Evolutionary conservation across 2,888 invertebrate species (phyloP).

Genomic region (Epirrhoe alternata): DNA sequence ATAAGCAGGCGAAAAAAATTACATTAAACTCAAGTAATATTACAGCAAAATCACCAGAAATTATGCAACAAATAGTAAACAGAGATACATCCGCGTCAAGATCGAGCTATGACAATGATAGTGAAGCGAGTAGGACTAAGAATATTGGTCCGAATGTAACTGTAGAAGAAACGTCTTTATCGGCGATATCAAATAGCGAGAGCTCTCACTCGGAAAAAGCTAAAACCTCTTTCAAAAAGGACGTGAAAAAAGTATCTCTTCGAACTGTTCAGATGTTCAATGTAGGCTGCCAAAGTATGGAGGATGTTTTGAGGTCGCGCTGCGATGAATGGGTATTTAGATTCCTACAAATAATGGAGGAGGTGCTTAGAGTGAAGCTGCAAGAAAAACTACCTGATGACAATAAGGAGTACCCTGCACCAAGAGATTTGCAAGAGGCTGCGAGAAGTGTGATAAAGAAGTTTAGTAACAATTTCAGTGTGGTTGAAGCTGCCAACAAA

Average conservation of each 20-base stretch:
- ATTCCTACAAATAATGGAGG: constrained; percentile 76
- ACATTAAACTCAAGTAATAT: not conserved
- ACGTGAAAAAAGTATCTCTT: constrained; percentile 20
- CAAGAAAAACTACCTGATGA: constrained; percentile 52
- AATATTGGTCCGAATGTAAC: constrained; percentile 35
- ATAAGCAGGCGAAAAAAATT: not conserved
- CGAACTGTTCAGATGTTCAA: constrained; percentile 58
- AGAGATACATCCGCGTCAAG: not conserved
- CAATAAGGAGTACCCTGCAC: constrained; percentile 57
- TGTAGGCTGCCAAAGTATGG: constrained; percentile 59
- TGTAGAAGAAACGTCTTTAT: constrained; percentile 57
- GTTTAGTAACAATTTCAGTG: constrained; percentile 49
- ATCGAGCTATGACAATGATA: constrained; percentile 14
- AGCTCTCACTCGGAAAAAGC: constrained; percentile 19
- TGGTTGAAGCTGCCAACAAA: constrained; percentile 60
- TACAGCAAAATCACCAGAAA: not conserved
- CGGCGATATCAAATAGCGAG: constrained; percentile 55
- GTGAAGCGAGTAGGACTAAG: constrained; percentile 13
- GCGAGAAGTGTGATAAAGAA: constrained; percentile 63
- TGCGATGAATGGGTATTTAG: constrained; percentile 73
- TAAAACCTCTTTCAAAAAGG: constrained; percentile 19
- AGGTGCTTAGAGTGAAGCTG: constrained; percentile 64
- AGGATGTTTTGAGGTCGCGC: constrained; percentile 59
- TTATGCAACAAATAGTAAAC: not conserved
- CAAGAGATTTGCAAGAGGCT: constrained; percentile 71